Conservation (phyloP, 2,888 invertebrate species). For the Trichogramma dendrolimi region DNA sequence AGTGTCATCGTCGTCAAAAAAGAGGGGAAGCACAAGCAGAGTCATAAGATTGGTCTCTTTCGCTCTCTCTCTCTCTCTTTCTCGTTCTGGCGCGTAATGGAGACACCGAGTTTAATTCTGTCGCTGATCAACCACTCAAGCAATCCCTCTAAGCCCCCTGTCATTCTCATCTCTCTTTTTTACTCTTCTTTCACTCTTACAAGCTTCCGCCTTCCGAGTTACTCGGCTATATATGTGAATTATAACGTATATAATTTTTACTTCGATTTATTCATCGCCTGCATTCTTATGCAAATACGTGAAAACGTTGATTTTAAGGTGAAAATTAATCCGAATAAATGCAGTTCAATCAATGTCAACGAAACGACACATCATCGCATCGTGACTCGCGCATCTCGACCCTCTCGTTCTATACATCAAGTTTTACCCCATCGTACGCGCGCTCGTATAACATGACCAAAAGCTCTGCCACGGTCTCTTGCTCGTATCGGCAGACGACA, state of each 20-base stretch:
- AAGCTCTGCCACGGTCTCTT: too few relatives aligned
- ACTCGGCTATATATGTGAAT: neutral
- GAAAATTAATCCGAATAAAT: too few relatives aligned
- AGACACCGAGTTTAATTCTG: slow-evolving; percentile 38
- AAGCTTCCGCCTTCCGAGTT: slow-evolving; percentile 16
- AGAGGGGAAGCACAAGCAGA: slow-evolving; percentile 16
- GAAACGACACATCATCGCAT: too few relatives aligned
- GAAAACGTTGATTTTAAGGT: too few relatives aligned
- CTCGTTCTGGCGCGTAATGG: slow-evolving; percentile 25
- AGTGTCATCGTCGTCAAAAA: neutral
- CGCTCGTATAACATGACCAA: too few relatives aligned
- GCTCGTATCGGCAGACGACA: neutral
- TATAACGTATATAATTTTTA: slow-evolving; percentile 16
- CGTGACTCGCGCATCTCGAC: too few relatives aligned
- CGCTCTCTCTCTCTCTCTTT: too few relatives aligned
- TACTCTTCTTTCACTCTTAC: slow-evolving; percentile 7
- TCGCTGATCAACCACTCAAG: slow-evolving; percentile 36
- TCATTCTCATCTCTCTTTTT: slow-evolving; percentile 1
- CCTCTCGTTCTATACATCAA: too few relatives aligned
- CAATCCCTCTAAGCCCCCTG: slow-evolving; percentile 30
- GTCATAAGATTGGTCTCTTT: slow-evolving; percentile 32
- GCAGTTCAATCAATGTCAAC: too few relatives aligned
- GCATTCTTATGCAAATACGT: slow-evolving; percentile 15
- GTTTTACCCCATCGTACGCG: too few relatives aligned
- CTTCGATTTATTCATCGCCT: slow-evolving; percentile 16